Evolutionary conservation across 2,888 invertebrate species (phyloP), one percentile per base, ranked within the genome.

Genomic region (Onthophagus sagittarius): DNA sequence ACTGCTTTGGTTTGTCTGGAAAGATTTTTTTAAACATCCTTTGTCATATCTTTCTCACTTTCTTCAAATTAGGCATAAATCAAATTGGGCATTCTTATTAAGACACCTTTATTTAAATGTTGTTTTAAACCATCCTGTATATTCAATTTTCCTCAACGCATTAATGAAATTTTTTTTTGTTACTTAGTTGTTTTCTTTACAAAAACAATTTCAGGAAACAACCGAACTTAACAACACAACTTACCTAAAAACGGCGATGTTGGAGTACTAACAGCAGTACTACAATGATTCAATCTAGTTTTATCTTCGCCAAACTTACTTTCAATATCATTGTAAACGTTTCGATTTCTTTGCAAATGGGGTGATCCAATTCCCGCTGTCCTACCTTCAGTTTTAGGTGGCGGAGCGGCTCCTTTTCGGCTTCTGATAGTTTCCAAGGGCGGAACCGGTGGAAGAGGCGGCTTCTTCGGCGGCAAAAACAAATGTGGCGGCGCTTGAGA

Each of bases 401-500:
- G 82, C 32, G 79, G 79, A 11, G 77, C 75, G 15, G 77, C 77
- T 74, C 86, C 85, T 77, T 86, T 89, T 81, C 89, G 89, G 80
- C 89, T 85, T 79, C 90, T 85, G 78, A 90, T 81, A 5, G 89
- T 88, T 82, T 90, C 90, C 78, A 90, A 85, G 74, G 90, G 90
- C 5, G 91, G 90, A 64, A 91, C 89, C 15, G 92, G 92, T 74
- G 93, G 92, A 79, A 93, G 83, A 32, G 92, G 92, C 62, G 92
- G 92, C 83, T 92, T 93, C 81, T 91, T 91, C 7, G 92, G 92
- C 31, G 91, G 90, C 79, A 90, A 79, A 71, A 89, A 83, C 62
- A 90, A 78, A 65, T 89, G 89, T 0, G 89, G 87, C 0, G 90
- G 84, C 5, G 83, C 82, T 75, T 83, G 83, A 13, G 83, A 81